phyloP scores from a whole-genome alignment of 2,113 vertebrate species.

The Antechinus flavipes region DNA sequence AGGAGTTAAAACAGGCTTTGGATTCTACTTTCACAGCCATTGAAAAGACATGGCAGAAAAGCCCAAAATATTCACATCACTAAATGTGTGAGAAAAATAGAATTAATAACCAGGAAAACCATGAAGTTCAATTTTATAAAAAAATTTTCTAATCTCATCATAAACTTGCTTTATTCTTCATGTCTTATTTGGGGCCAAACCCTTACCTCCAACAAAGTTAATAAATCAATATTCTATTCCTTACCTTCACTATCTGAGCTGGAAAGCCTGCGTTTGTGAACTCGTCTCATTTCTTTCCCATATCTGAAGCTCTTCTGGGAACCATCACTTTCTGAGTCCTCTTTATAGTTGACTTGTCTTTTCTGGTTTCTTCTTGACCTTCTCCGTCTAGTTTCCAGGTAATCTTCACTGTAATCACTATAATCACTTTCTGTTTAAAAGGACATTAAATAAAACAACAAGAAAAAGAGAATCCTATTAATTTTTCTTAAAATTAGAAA shows the following conservation, averaged over 20 bases:
- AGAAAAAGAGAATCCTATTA: not conserved
- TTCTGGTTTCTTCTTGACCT: conserved; percentile 93
- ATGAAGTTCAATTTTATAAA: not conserved
- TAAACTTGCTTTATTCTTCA: not conserved
- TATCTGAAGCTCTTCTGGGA: conserved; percentile 88
- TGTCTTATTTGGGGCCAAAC: not conserved
- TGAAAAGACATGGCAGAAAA: not conserved
- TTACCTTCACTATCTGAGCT: conserved; percentile 96
- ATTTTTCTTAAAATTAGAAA: not conserved
- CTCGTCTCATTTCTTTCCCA: conserved; percentile 85
- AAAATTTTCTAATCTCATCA: not conserved
- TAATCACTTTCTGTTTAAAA: conserved; percentile 88
- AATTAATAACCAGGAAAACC: not conserved
- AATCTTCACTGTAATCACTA: conserved; percentile 92
- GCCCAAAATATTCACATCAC: not conserved
- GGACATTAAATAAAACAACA: not conserved
- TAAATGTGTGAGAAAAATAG: not conserved
- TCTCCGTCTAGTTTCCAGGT: conserved; percentile 91
- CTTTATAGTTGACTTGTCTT: conserved; percentile 96
- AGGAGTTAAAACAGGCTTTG: not conserved
- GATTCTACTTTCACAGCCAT: not conserved
- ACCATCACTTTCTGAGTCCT: conserved; percentile 96
- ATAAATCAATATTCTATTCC: not conserved
- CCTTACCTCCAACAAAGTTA: not conserved
- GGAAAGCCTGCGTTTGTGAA: conserved; percentile 90